Conservation (phyloP, 1,140 invertebrate genomes). For the Drosophila seguyi region DNA sequence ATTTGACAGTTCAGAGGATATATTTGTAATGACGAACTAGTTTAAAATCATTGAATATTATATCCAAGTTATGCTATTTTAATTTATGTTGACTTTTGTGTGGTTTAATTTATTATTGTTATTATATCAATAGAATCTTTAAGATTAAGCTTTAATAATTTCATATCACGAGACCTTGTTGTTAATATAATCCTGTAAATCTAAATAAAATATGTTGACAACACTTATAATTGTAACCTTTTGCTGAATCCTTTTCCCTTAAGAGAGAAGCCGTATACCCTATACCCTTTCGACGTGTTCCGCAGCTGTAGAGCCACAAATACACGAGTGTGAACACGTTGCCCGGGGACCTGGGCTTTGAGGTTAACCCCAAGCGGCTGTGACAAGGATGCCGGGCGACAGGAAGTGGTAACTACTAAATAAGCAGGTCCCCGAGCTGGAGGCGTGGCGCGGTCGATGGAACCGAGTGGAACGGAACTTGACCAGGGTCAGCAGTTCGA, state of each 20-base stretch:
- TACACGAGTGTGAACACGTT: conserved; percentile 57
- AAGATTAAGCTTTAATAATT: too few species aligned
- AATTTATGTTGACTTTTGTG: too few species aligned
- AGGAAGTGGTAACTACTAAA: conserved; percentile 63
- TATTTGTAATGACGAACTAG: too few species aligned
- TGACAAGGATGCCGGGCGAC: conserved; percentile 49
- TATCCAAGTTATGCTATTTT: too few species aligned
- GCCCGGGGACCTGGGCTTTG: conserved; percentile 26
- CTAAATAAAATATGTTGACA: background rate
- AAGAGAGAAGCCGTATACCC: background rate
- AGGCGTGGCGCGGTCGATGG: conserved; percentile 53
- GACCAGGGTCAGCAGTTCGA: conserved; percentile 38
- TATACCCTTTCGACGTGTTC: conserved; percentile 9
- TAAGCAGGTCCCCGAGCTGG: conserved; percentile 48
- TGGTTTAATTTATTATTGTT: too few species aligned
- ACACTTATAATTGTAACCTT: background rate
- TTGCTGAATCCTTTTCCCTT: too few species aligned
- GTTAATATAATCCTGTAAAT: background rate
- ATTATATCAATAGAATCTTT: too few species aligned
- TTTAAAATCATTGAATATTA: too few species aligned
- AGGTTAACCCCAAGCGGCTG: conserved; percentile 43
- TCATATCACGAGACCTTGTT: too few species aligned
- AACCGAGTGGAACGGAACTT: conserved; percentile 40
- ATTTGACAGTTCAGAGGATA: background rate
- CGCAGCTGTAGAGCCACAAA: conserved; percentile 20